Evolutionary conservation across 2,797 vertebrate species (phyloP), one percentile per base, ranked within the genome.

Genomic region (Synaphobranchus kaupii): DNA sequence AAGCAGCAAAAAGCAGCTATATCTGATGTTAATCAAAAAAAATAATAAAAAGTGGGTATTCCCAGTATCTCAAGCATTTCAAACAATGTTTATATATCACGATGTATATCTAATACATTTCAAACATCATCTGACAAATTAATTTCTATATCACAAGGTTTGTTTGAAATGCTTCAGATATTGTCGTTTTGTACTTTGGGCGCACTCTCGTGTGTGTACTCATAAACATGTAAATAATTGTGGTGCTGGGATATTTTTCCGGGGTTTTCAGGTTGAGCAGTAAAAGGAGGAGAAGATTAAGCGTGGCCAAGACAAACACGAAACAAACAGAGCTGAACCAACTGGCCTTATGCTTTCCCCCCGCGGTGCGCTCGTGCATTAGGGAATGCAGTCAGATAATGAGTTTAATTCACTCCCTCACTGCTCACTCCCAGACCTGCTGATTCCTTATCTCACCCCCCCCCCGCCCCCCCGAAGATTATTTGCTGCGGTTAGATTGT

Each of bases 131-230:
- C 9, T 76, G 68, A 39, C 13, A 20, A 12, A 20, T 76, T 39
- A 39, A 44, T 44, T 39, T 76, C 13, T 13, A 20, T 9, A 44
- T 76, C 34, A 20, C 34, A 17, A 17, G 8, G 34, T 44, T 39
- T 44, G 34, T 76, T 76, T 80, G 76, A 80, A 80, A 80, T 2
- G 44, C 20, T 48, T 80, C 76, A 80, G 76, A 80, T 10, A 48
- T 22, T 78, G 39, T 48, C 44, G 44, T 48, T 80, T 48, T 48
- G 8, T 80, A 10, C 44, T 47, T 80, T 80, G 7, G 76, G 20
- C 48, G 76, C 76, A 12, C 39, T 48, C 39, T 80, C 20, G 48
- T 17, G 76, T 48, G 17, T 47, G 5, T 3, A 48, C 6, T 22
- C 8, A 6, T 44, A 80, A 80, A 47, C 39, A 80, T 20, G 5